Evolutionary conservation across 2,797 vertebrate species (phyloP), one percentile per base, ranked within the genome.

Genomic region (Cyprinella venusta): DNA sequence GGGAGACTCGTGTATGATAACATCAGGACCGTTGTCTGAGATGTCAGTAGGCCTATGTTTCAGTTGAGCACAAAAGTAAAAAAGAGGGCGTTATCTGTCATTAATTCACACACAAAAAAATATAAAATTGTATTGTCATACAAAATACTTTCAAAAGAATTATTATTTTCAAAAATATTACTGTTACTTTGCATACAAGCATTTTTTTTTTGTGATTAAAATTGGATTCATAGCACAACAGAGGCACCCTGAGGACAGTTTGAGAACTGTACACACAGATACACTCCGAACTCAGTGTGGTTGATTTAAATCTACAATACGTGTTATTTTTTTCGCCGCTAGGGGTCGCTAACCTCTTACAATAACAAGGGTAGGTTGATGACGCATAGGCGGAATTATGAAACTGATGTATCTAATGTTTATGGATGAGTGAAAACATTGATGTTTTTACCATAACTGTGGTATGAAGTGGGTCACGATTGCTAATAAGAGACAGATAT

Each of bases 231-330:
- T 68, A 30, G 63, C 61, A 54, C 63, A 76, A 59, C 71, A 76
- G 71, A 67, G 71, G 64, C 80, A 68, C 80, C 80, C 19, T 68
- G 72, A 76, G 70, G 72, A 76, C 72, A 76, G 36, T 68, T 33
- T 56, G 48, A 59, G 63, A n/a, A 78, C 26, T 78, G 40, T 40
- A 21, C 21, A 40, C 72, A 38, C 3, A 16, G 13, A 18, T 16
- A 70, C 5, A 45, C 40, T 13, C 21, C 18, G 24, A 48, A 70
- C 9, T 72, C 42, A 8, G 72, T 59, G 52, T 15, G 12, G n/a
- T n/a, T 26, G 4, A 36, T 36, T 74, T 36, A 36, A 36, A 30
- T 30, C n/a, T 30, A 30, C 30, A 30, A 30, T 1, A 30, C 3
- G 30, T 30, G 1, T 1, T 30, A 30, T 30, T 30, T 33, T 33